Conservation (phyloP, 2,797 vertebrate genomes). For the Phoeniculus purpureus region DNA sequence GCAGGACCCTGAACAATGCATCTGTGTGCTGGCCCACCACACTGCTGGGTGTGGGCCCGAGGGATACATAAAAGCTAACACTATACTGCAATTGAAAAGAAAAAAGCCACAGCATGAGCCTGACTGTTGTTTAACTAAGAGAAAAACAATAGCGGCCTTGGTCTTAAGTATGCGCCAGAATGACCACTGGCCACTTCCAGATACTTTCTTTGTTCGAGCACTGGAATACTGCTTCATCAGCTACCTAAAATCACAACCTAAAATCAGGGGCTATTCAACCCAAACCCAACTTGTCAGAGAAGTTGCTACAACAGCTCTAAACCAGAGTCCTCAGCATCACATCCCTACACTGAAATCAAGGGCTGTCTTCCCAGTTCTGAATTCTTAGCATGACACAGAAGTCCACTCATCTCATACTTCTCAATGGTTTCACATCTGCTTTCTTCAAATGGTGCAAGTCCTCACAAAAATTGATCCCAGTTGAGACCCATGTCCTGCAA, state of each 20-base stretch:
- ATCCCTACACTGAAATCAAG: fast-evolving
- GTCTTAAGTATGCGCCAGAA: constrained; percentile 5
- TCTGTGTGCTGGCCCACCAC: constrained; percentile 53
- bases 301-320: fast-evolving
- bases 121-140: constrained; percentile 24
- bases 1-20: constrained; percentile 50
- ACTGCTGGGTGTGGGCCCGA: constrained; percentile 6
- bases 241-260: not conserved
- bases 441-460: not conserved
- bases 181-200: constrained; percentile 59
- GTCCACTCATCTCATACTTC: fast-evolving
- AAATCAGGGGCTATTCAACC: not conserved
- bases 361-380: fast-evolving
- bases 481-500: not conserved
- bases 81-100: constrained; percentile 41
- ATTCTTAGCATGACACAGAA: fast-evolving
- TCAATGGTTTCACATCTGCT: not conserved
- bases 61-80: constrained; percentile 55
- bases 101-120: constrained; percentile 48
- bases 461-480: not conserved
- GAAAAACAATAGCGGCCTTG: constrained; percentile 46
- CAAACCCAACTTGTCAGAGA: not conserved
- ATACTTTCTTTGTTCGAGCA: constrained; percentile 8
- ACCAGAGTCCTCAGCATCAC: fast-evolving
- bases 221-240: not conserved